These are phyloP conservation scores for Coelopa pilipes DNA, from an alignment of 2,888 invertebrate genomes.

Conservation along the genomic window DNA sequence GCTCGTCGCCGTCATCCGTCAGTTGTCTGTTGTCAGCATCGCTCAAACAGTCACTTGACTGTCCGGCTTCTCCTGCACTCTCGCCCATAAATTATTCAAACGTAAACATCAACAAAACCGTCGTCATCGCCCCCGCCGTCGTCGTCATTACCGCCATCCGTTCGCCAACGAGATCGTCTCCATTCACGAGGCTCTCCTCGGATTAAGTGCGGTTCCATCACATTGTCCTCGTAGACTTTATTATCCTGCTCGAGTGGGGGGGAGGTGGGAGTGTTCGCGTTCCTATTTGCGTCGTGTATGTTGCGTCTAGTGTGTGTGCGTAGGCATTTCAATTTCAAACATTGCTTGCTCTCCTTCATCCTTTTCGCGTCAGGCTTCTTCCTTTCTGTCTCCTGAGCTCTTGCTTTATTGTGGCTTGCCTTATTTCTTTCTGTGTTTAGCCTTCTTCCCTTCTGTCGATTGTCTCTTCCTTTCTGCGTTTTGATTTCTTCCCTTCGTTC, in stretches of 20 bases:
- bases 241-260: background rate
- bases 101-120: constrained; percentile 59
- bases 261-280: too few species aligned
- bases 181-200: too few species aligned
- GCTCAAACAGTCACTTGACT: constrained; percentile 11
- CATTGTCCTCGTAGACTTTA: constrained; percentile 26
- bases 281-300: background rate
- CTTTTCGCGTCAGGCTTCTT: too few species aligned
- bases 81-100: constrained; percentile 65
- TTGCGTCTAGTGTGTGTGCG: background rate
- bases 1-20: too few species aligned
- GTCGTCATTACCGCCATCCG: constrained; percentile 8
- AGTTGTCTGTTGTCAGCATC: background rate
- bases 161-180: background rate
- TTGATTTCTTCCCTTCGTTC: too few species aligned
- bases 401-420: too few species aligned
- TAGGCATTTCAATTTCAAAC: constrained; percentile 11
- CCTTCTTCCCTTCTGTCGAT: too few species aligned
- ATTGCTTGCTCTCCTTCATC: background rate
- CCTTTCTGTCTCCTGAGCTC: too few species aligned
- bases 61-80: constrained; percentile 39
- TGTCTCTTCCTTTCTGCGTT: too few species aligned
- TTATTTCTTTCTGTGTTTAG: too few species aligned
- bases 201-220: background rate
- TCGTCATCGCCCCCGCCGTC: background rate